Evolutionary conservation across 2,797 vertebrate species (phyloP), one percentile per base, ranked within the genome.

Genomic region (Streptopelia turtur): DNA sequence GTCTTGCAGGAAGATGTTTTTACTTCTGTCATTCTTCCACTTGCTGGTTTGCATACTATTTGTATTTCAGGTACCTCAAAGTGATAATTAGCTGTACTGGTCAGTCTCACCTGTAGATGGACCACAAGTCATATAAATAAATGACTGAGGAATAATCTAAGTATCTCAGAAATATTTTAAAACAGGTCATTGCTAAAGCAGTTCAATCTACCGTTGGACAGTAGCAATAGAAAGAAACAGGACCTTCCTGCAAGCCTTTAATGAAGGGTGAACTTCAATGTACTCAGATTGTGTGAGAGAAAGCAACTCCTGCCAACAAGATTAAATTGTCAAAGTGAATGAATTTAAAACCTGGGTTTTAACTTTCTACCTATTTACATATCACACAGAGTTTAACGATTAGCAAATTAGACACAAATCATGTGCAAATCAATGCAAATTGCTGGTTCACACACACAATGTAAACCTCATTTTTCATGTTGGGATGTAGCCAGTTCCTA

Each of bases 341-440:
- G 81, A 84, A 94, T 96, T 95, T 94, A 90, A 88, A 95, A 89
- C 81, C 50, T 50, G 13, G 3, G 63, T 50, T 95, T 91, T 84
- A 87, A 94, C 87, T 94, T 94, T 94, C 83, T 65, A 47, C 83
- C 76, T 92, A 96, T 97, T 97, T 96, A 94, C 84, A 57, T 93
- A 92, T 95, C 77, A 80, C 91, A 80, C 52, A 74, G 89, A 92
- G 61, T 96, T 97, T 95, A 97, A 94, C 71, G 78, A 97, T 97
- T 93, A 96, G 89, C 84, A 95, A 96, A 97, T 97, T 97, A 95
- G 92, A 91, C 90, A 94, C 60, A 95, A 94, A 94, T 96, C 95
- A 96, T 96, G 93, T 96, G 96, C 97, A 97, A 97, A 97, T 97
- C 94, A 96, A 94, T 96, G 90, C 87, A 96, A 96, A 97, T 97